Base-by-base conservation (phyloP, 2,888 invertebrate species). In the Lochmaea crataegi region DNA sequence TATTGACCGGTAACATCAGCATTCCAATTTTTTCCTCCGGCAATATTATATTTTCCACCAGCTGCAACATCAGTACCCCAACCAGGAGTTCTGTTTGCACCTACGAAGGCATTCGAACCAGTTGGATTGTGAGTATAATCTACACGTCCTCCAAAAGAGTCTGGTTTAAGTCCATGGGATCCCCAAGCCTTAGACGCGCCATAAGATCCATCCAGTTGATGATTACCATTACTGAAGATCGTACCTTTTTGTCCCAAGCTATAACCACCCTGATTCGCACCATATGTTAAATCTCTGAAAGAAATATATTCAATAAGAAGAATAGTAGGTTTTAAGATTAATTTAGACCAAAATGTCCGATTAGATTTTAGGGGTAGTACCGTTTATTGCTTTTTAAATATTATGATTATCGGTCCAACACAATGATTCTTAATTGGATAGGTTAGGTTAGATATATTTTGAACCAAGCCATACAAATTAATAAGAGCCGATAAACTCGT, bases 61-160 rank as follows among this genome's bases (percentile, higher is more conserved):
- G 81, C 82, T 32, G 64, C 72, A 1, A 82, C 51, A 68, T 81
- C 81, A 10, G 83, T 83, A 38, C 83, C 83, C 72, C 68, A 78
- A 12, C 76, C 64, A 12, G 77, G 76, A 3, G 79, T 77, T 16
- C 76, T 78, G 48, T 80, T 78, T 26, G 80, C 82, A 6, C 74
- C 74, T 7, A 80, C 12, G 45, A 80, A 81, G 12, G 82, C 72
- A 63, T 66, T 45, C 1, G 81, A 80, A 32, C 80, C 80, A 26
- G 79, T 80, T 14, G 82, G 82, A 38, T 74, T 74, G 74, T 83
- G 80, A 12, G 71, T 38, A 70, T 82, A 83, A 64, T 80, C 80
- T 61, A 83, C 51, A 51, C 77, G 76, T 18, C 82, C 82, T 53
- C 82, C 81, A 71, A 76, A 61, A n/a, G 78, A 79, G 11, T 78